A percentile compares a stretch with the other conserved stretches of the same genome.
Evolutionary conservation across 2,888 invertebrate genomes (phyloP).

Genomic region (Apotomis betuletana): DNA sequence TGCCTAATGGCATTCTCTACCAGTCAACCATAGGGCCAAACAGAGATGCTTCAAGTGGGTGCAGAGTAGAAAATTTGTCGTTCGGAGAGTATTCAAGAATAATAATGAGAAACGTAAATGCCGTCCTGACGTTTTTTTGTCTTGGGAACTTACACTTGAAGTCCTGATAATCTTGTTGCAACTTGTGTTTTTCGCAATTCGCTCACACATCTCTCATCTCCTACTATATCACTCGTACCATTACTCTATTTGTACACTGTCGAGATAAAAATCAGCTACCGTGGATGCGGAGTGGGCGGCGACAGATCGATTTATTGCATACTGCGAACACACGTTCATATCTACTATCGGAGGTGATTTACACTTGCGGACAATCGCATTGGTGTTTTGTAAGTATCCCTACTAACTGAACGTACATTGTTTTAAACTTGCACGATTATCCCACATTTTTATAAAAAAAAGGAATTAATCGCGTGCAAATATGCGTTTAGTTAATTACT

Average conservation of each 20-base stretch:
- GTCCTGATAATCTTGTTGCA: neutral
- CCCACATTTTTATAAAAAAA: too few relatives aligned
- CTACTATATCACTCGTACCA: slow-evolving; percentile 26
- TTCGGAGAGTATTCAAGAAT: too few relatives aligned
- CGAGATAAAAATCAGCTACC: slow-evolving; percentile 42
- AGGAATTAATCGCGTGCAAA: too few relatives aligned
- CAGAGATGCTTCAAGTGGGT: too few relatives aligned
- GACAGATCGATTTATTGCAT: slow-evolving; percentile 43
- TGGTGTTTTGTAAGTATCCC: slow-evolving; percentile 15
- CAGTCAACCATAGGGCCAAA: too few relatives aligned
- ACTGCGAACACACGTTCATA: slow-evolving; percentile 20
- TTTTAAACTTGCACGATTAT: too few relatives aligned
- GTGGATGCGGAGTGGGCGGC: slow-evolving; percentile 41
- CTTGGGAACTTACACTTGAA: neutral
- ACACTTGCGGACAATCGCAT: slow-evolving; percentile 47
- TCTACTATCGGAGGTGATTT: slow-evolving; percentile 42
- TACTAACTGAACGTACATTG: too few relatives aligned
- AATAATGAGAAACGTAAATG: too few relatives aligned
- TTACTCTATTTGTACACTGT: slow-evolving; percentile 38
- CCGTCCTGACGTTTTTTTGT: too few relatives aligned
- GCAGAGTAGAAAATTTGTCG: too few relatives aligned
- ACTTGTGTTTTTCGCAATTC: neutral
- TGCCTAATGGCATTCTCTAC: too few relatives aligned
- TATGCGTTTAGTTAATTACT: too few relatives aligned
- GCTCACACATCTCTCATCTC: slow-evolving; percentile 18